Base-by-base conservation (phyloP, 1,140 invertebrate genomes). In the Patella vulgata region DNA sequence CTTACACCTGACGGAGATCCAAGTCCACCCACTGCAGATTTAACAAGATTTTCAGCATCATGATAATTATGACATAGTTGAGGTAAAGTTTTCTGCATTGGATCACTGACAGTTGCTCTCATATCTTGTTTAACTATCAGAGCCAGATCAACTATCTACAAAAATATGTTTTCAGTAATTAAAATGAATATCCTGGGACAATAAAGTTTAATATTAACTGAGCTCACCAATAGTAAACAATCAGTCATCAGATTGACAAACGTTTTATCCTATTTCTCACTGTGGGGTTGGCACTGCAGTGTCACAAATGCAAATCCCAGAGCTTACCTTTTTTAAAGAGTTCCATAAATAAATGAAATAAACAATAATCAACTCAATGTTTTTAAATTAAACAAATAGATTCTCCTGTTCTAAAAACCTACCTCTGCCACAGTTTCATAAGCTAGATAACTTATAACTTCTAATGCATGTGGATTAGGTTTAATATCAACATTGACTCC, bases 391-490 rank as follows among this genome's bases (percentile, higher is more conserved):
- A n/a, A n/a, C n/a, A n/a, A n/a, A n/a, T n/a, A n/a, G n/a, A n/a
- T n/a, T n/a, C n/a, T n/a, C n/a, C n/a, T n/a, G n/a, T n/a, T n/a
- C n/a, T n/a, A n/a, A n/a, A 28, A 28, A 53, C 44, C 58, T 66
- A 91, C 87, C 79, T 89, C 87, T 11, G 89, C 89, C 5, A 90
- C 87, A 8, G 88, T 89, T 83, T 91, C 90, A 75, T 90, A 89
- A 0, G 89, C 88, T 21, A 91, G 79, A 76, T 90, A 90, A 53
- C 87, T 85, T 43, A 90, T 75, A 46, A 90, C 84, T 52, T 86
- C 86, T 39, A 88, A 77, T 2, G 86, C 86, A 63, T 85, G 77
- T 51, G 83, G 84, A 11, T 85, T 83, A 30, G 88, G 78, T 46
- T 82, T 87, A 23, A 88, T 73, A 39, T 88, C 87, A 36, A 78